Percentiles rank a stretch among this genome's conserved stretches.
These are phyloP conservation scores for Drosophila lacertosa DNA, from an alignment of 1,140 invertebrate species.

Conservation along the genomic window DNA sequence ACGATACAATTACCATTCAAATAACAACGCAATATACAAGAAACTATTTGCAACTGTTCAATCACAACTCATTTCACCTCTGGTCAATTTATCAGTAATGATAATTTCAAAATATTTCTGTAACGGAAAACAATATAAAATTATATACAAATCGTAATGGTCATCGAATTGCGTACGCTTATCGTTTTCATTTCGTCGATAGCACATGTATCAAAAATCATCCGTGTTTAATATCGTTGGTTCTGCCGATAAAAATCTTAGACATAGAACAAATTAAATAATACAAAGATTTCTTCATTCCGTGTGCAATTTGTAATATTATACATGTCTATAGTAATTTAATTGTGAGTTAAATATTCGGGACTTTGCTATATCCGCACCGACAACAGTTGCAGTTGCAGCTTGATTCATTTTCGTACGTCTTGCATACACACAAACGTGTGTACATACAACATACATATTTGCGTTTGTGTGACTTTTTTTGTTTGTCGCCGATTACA, in stretches of 20 bases:
- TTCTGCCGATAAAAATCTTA: constrained; percentile 5
- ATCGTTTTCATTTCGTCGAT: constrained; percentile 1
- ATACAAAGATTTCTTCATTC: neutral
- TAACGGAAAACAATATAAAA: neutral
- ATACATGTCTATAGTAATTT: neutral
- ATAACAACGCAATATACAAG: neutral
- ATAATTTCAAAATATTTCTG: neutral
- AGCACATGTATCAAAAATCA: neutral
- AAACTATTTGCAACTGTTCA: neutral
- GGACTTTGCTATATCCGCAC: neutral
- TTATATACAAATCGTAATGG: neutral
- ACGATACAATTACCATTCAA: constrained; percentile 1
- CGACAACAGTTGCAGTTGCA: constrained; percentile 9
- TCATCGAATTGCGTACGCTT: neutral
- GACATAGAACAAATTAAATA: neutral
- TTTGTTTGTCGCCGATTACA: constrained; percentile 1
- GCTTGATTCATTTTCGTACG: constrained; percentile 14
- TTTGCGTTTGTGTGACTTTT: neutral
- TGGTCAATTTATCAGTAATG: neutral
- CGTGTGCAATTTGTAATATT: neutral
- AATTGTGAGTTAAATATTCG: constrained; percentile 6
- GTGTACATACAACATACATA: constrained; percentile 14
- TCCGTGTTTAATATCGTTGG: neutral
- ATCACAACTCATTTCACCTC: neutral
- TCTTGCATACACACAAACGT: constrained; percentile 5